A percentile compares a stretch with the other conserved stretches of the same genome.
Evolutionary conservation across 2,888 invertebrate species (phyloP).

Genomic region (Sinotaia quadrata): DNA sequence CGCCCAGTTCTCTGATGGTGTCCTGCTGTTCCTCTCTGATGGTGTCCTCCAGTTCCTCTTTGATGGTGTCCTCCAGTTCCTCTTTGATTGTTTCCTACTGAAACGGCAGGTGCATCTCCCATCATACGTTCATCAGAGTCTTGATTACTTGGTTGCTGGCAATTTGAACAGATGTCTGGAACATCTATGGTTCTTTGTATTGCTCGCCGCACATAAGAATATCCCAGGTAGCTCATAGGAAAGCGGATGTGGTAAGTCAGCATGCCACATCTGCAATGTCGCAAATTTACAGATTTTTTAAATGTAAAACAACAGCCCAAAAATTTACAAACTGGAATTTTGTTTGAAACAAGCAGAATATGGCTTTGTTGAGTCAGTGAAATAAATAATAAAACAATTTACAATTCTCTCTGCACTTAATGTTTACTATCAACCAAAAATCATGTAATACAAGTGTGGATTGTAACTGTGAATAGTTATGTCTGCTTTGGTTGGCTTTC

Average conservation of each 20-base stretch:
- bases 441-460: too few relatives aligned
- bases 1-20: not conserved
- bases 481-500: too few relatives aligned
- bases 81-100: not conserved
- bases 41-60: conserved; percentile 1
- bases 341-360: too few relatives aligned
- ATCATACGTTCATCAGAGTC: conserved; percentile 32
- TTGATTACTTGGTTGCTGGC: not conserved
- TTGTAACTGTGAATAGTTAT: too few relatives aligned
- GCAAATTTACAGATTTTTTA: too few relatives aligned
- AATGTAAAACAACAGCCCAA: too few relatives aligned
- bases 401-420: too few relatives aligned
- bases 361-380: too few relatives aligned
- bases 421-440: too few relatives aligned
- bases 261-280: conserved; percentile 61
- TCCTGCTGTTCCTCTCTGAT: not conserved
- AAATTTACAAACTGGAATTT: too few relatives aligned
- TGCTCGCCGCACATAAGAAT: conserved; percentile 39
- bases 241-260: conserved; percentile 56
- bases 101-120: conserved; percentile 29
- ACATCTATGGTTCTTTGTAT: conserved; percentile 39
- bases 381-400: too few relatives aligned
- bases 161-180: conserved; percentile 5
- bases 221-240: conserved; percentile 48
- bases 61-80: not conserved